These are phyloP conservation scores for Neogobius melanostomus DNA, from an alignment of 2,113 vertebrate genomes.

Conservation along the genomic window DNA sequence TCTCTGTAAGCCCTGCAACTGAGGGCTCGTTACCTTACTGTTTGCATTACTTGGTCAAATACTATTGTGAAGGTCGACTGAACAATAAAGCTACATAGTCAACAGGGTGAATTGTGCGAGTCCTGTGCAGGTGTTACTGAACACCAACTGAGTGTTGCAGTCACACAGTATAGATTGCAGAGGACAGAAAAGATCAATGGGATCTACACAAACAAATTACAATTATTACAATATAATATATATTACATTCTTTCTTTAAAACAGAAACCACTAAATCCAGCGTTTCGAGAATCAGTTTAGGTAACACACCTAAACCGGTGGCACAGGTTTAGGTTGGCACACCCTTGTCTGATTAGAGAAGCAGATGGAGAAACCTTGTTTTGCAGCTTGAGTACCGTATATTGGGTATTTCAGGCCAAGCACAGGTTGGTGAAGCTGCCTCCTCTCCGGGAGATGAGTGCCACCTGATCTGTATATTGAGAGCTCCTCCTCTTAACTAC, in stretches of 20 bases:
- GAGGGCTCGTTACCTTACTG: background rate
- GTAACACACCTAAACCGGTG: too few species aligned
- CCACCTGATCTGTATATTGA: slow-evolving; percentile 61
- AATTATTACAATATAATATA: too few species aligned
- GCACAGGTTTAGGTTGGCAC: too few species aligned
- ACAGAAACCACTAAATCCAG: too few species aligned
- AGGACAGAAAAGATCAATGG: slow-evolving; percentile 1
- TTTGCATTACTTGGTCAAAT: too few species aligned
- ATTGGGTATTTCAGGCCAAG: slow-evolving; percentile 30
- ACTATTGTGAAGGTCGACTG: background rate
- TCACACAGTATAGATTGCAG: slow-evolving; percentile 13
- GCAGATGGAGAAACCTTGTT: background rate
- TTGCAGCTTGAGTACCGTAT: background rate
- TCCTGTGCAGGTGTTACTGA: background rate
- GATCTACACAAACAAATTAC: slow-evolving; percentile 2
- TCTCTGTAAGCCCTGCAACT: background rate
- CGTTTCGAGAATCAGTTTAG: too few species aligned
- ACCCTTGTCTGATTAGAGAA: too few species aligned
- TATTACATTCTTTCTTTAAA: too few species aligned
- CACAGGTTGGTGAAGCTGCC: slow-evolving; percentile 17
- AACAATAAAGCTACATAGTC: background rate
- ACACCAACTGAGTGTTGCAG: background rate
- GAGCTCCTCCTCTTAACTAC: slow-evolving; percentile 60
- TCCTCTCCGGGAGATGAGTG: slow-evolving; percentile 40
- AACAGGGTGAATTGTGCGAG: background rate